phyloP scores from a whole-genome alignment of 2,888 invertebrate genomes.

The Volucella inflata region DNA sequence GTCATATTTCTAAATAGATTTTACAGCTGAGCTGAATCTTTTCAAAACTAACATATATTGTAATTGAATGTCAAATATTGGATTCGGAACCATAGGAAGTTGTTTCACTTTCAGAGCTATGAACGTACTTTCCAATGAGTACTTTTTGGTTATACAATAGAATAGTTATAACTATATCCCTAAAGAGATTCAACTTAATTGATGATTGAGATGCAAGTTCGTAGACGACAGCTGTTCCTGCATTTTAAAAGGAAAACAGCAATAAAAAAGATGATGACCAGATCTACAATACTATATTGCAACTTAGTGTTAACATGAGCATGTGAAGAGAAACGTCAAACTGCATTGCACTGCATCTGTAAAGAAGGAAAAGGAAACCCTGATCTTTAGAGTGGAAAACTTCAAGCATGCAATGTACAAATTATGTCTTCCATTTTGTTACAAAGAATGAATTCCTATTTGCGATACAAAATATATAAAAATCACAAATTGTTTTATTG shows the following conservation, averaged over 20 bases:
- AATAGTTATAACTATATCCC: too few species aligned
- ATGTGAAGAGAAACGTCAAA: background rate
- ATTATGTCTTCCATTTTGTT: constrained; percentile 44
- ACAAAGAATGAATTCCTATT: constrained; percentile 44
- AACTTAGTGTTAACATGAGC: constrained; percentile 30
- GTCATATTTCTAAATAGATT: too few species aligned
- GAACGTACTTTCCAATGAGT: too few species aligned
- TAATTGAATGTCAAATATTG: too few species aligned
- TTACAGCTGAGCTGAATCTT: too few species aligned
- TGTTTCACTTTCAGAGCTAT: too few species aligned
- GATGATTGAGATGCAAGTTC: too few species aligned
- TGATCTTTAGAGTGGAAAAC: constrained; percentile 40
- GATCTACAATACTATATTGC: constrained; percentile 41
- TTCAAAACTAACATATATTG: too few species aligned
- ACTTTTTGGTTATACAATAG: too few species aligned
- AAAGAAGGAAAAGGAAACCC: constrained; percentile 34
- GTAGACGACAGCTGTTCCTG: too few species aligned
- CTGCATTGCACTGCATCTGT: constrained; percentile 21
- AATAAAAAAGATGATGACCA: constrained; percentile 16
- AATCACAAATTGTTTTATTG: background rate
- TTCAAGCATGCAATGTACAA: constrained; percentile 17
- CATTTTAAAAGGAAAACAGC: background rate
- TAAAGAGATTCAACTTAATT: too few species aligned
- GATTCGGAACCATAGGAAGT: too few species aligned
- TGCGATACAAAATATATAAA: constrained; percentile 31